Evolutionary conservation across 1,140 invertebrate species (phyloP), one percentile per base, ranked within the genome.

Genomic region (Hylaeus volcanicus): DNA sequence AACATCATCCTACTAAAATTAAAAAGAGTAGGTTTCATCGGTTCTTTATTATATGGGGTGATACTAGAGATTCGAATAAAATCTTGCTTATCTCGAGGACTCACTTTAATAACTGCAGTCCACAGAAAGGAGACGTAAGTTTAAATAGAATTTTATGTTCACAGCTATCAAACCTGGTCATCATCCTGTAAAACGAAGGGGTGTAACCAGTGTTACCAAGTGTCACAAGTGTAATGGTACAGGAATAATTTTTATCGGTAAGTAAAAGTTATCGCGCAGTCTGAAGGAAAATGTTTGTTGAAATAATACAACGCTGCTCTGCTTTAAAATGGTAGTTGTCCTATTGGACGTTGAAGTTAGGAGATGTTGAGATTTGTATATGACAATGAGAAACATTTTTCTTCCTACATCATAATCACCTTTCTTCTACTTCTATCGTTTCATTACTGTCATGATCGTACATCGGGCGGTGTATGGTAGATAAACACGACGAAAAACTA

Each of bases 211-310:
- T 82, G 96, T 97, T 61, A 97, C 96, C 15, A 97, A 97, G 90
- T 97, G 97, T 91, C 96, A 97, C 82, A 97, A 97, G 89, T 97
- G 97, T 91, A 97, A 97, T 92, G 97, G 97, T 60, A 97, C 96
- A 15, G 97, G 97, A 43, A 96, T 97, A 65, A 97, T 97, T 86
- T 96, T 97, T 89, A 96, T 97, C 82, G 96, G 96, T 84, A 88
- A 90, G 91, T 89, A 81, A 5, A 68, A 61, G 1, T 78, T 60
- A 43, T 45, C 51, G 26, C 9, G 43, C 74, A 69, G 53, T 56
- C 43, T 53, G 66, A 77, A 81, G 71, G 82, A 79, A 88, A 88
- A 83, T 89, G 79, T 87, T 80, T 82, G 48, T 64, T 64, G 69
- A 60, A 26, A 69, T 51, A 9, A 12, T 26, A 53, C n/a, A 14